phyloP scores from a whole-genome alignment of 2,797 vertebrate species.

The Lacerta viridis region DNA sequence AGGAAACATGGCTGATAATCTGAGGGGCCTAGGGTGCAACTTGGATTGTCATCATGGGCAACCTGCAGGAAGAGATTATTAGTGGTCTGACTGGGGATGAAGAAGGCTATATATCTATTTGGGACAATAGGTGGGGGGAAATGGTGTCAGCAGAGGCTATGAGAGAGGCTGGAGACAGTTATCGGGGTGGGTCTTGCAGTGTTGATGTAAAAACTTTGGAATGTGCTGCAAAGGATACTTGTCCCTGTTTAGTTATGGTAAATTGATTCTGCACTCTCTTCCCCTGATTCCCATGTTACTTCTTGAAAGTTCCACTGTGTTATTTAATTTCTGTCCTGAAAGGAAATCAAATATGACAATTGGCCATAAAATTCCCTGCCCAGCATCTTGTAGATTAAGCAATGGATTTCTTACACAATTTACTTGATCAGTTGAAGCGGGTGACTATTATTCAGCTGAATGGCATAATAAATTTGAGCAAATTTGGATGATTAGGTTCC shows the following conservation, averaged over 20 bases:
- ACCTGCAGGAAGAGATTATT: background rate
- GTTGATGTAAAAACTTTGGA: background rate
- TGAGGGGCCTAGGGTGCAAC: background rate
- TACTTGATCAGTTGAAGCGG: constrained; percentile 20
- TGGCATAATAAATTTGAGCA: constrained; percentile 24
- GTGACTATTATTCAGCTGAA: background rate
- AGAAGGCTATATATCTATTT: background rate
- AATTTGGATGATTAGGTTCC: constrained; percentile 23
- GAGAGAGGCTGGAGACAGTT: background rate
- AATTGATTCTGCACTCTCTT: background rate
- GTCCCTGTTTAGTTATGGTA: background rate
- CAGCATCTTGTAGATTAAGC: background rate
- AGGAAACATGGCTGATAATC: background rate
- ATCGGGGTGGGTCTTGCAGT: background rate
- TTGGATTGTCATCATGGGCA: background rate
- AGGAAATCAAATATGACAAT: fast-evolving
- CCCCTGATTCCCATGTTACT: background rate
- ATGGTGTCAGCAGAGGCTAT: background rate
- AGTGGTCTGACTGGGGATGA: background rate
- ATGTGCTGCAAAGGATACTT: background rate
- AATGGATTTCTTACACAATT: fast-evolving
- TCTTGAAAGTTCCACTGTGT: background rate
- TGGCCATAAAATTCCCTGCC: fast-evolving
- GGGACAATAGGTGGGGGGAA: background rate
- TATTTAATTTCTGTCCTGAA: background rate